Percentiles rank a stretch among this genome's conserved stretches.
phyloP scores from a whole-genome alignment of 2,113 vertebrate species.

The Corydoras sp. region DNA sequence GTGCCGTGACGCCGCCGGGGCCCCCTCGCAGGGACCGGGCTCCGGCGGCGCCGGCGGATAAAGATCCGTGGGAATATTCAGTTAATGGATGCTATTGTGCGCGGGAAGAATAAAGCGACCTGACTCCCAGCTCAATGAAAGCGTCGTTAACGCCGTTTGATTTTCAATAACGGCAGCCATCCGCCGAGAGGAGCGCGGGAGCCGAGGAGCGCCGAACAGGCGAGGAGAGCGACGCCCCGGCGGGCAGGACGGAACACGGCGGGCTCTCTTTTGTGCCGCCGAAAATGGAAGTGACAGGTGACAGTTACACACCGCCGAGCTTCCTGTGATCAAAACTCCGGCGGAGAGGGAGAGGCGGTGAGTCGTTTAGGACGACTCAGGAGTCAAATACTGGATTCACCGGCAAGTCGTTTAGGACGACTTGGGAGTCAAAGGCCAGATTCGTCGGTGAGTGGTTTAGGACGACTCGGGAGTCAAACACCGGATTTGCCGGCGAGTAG shows the following conservation, averaged over 20 bases:
- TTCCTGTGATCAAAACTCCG: conserved; percentile 54
- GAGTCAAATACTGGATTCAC: too few species aligned
- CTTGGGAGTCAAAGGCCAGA: too few species aligned
- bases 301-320: conserved; percentile 60
- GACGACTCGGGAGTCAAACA: too few species aligned
- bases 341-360: conserved; percentile 51
- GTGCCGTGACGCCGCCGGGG: too few species aligned
- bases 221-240: conserved; percentile 44
- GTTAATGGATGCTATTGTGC: conserved; percentile 58
- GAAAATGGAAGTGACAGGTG: conserved; percentile 69
- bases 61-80: conserved; percentile 70
- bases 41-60: conserved; percentile 48
- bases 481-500: too few species aligned
- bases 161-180: conserved; percentile 61
- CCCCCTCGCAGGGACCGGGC: too few species aligned
- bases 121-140: conserved; percentile 63
- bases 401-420: too few species aligned
- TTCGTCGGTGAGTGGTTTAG: too few species aligned
- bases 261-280: conserved; percentile 61
- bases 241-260: conserved; percentile 50
- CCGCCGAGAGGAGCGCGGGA: conserved; percentile 42
- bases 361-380: too few species aligned
- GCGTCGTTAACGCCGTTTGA: conserved; percentile 61
- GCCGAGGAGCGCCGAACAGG: neutral
- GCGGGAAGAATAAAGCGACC: conserved; percentile 55